A percentile compares a stretch with the other conserved stretches of the same genome.
Evolutionary conservation across 2,113 vertebrate species (phyloP).

Genomic region (Coreoperca whiteheadi): DNA sequence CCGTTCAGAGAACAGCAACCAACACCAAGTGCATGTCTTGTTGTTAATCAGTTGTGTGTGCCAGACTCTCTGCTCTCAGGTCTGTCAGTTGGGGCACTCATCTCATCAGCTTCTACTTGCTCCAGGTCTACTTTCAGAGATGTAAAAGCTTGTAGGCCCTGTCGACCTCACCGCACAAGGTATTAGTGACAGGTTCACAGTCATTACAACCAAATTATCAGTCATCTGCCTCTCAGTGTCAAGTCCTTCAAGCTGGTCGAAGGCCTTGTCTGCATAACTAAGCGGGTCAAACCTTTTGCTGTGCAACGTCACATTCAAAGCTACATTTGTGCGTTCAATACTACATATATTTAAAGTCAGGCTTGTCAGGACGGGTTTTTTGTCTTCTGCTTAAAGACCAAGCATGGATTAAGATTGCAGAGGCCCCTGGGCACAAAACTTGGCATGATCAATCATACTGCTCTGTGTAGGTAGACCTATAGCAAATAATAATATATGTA

Average conservation of each 20-base stretch:
- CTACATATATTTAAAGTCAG: slow-evolving; percentile 7
- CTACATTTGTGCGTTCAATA: neutral
- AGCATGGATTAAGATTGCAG: too few relatives aligned
- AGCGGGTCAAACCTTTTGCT: slow-evolving; percentile 7
- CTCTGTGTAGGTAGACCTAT: too few relatives aligned
- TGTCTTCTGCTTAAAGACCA: neutral
- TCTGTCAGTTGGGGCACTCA: neutral
- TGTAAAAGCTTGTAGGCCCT: neutral
- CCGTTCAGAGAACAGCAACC: neutral
- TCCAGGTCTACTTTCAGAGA: neutral
- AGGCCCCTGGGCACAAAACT: too few relatives aligned
- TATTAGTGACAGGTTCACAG: neutral
- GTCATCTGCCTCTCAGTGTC: neutral
- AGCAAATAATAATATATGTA: too few relatives aligned
- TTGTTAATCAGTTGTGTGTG: neutral
- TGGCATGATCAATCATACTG: too few relatives aligned
- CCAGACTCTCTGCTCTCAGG: neutral
- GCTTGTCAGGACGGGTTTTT: neutral
- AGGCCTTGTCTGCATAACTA: neutral
- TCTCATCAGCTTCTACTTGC: neutral
- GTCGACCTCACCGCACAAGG: neutral
- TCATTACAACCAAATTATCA: neutral
- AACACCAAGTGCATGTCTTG: neutral
- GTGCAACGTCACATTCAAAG: neutral
- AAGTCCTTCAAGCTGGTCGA: neutral